phyloP scores from a whole-genome alignment of 2,888 invertebrate species.

The Poecilus cupreus region DNA sequence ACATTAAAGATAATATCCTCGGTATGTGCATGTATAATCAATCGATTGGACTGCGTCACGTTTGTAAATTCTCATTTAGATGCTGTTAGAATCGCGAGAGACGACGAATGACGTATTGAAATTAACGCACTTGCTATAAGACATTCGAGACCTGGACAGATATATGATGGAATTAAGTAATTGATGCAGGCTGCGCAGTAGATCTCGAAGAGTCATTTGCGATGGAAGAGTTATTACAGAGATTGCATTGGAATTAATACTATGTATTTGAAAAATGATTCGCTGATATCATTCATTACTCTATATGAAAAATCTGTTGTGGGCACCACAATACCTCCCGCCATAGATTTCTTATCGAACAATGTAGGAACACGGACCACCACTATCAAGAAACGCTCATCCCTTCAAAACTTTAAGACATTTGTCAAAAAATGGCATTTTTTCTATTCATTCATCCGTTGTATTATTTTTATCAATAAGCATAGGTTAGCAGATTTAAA shows the following conservation, averaged over 20 bases:
- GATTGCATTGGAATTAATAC: background rate
- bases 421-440: too few species aligned
- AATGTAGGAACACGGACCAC: too few species aligned
- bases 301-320: too few species aligned
- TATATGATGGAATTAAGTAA: background rate
- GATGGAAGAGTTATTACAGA: background rate
- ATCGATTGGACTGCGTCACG: constrained; percentile 16
- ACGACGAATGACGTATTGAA: background rate
- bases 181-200: background rate
- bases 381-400: too few species aligned
- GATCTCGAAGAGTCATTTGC: background rate
- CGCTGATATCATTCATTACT: too few species aligned
- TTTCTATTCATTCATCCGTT: too few species aligned
- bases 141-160: background rate
- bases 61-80: constrained; percentile 23
- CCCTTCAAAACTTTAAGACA: too few species aligned
- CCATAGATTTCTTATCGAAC: too few species aligned
- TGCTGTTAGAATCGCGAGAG: background rate
- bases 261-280: background rate
- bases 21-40: constrained; percentile 35
- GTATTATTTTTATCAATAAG: too few species aligned
- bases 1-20: constrained; percentile 28
- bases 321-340: too few species aligned
- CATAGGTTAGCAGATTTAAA: too few species aligned
- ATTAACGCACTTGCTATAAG: background rate